phyloP scores from a whole-genome alignment of 2,888 invertebrate genomes.

The Philopedon plagiatum region DNA sequence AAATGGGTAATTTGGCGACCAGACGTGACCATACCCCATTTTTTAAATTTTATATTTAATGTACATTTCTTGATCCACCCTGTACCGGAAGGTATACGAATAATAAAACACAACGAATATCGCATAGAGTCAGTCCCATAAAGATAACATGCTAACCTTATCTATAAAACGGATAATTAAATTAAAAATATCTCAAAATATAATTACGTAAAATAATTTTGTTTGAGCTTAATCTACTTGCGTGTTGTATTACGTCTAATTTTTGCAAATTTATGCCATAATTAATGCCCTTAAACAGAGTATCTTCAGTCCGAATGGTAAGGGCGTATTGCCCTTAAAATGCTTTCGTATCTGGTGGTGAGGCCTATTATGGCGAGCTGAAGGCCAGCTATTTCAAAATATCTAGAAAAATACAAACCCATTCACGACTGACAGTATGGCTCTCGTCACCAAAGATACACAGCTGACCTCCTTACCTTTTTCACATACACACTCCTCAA shows the following conservation, averaged over 20 bases:
- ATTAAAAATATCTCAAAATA: conserved; percentile 35
- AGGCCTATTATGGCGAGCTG: conserved; percentile 23
- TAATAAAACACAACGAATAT: no score
- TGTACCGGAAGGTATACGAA: no score
- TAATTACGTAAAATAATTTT: conserved; percentile 38
- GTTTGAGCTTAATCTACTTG: conserved; percentile 49
- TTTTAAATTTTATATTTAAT: no score
- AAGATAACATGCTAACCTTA: conserved; percentile 4
- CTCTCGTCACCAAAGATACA: no score
- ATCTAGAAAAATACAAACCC: no score
- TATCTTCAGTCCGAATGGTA: conserved; percentile 48
- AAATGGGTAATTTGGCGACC: no score
- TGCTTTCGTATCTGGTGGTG: conserved; percentile 46
- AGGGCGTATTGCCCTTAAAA: conserved; percentile 51
- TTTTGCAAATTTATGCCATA: conserved; percentile 53
- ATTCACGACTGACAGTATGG: no score
- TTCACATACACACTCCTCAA: no score
- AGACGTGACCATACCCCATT: no score
- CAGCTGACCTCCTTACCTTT: no score
- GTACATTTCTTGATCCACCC: no score
- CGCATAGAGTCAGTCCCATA: background rate
- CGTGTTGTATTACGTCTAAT: conserved; percentile 50
- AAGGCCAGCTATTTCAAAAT: no score
- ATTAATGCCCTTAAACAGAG: conserved; percentile 50
- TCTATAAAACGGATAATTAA: conserved; percentile 25